Base-by-base conservation (phyloP, 1,140 invertebrate genomes). In the Octopus bimaculoides region DNA sequence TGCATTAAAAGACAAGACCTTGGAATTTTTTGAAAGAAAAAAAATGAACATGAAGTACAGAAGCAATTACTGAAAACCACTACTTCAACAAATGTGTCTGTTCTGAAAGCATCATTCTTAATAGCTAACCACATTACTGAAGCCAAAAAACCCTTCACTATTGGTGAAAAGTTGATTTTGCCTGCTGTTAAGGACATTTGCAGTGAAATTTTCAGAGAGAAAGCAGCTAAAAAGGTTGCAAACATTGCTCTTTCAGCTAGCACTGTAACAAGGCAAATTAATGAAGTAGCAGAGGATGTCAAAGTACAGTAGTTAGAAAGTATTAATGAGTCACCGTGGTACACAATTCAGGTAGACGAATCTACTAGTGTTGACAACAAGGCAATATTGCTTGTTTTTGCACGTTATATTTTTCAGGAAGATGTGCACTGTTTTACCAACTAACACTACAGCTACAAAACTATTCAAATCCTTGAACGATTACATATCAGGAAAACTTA, bases 211-310 rank as follows among this genome's bases (percentile, higher is more conserved):
- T 74, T 74, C 17, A 41, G 71, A 74, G 71, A 20, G 41, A 20
- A 7, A 9, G 20, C 71, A 74, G 71, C 20, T 74, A 74, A 74
- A 17, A 74, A 74, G 71, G 41, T 74, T 9, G 71, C 71, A 74
- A 17, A 74, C 8, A 41, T 74, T 74, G 8, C 71, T 74, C 71
- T 74, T 74, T 74, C 17, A 41, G 71, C 71, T 74, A 74, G 8
- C 71, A 74, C 71, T 20, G 20, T 74, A 20, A 74, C 71, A 20
- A 74, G 71, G 8, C 17, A 41, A 74, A 74, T 74, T 74, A 41
- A 74, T 74, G 71, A 74, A 74, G 20, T 74, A 74, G 71, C 71
- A 74, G 71, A 74, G 71, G 61, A 66, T n/a, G n/a, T 66, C n/a
- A n/a, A 66, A n/a, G 71, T 8, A 74, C 71, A 74, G 41, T 41